Conservation (phyloP, 2,888 invertebrate genomes). For the Trichogramma dendrolimi region DNA sequence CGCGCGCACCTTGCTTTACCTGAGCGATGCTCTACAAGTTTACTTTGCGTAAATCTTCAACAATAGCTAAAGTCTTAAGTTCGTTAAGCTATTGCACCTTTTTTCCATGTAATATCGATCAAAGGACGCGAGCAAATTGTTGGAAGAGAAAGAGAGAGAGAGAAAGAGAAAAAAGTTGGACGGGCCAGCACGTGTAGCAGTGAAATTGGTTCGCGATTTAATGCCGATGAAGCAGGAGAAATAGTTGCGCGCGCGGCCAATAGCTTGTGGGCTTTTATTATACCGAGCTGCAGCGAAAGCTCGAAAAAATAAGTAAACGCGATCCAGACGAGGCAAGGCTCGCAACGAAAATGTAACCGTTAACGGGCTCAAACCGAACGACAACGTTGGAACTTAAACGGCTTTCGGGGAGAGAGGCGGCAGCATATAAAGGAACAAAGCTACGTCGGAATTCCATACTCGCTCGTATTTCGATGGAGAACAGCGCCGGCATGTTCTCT, state of each 20-base stretch:
- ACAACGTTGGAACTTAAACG: constrained; percentile 12
- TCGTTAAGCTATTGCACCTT: constrained; percentile 5
- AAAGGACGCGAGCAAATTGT: background rate
- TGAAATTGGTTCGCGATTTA: too few relatives aligned
- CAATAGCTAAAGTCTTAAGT: constrained; percentile 7
- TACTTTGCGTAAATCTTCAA: constrained; percentile 13
- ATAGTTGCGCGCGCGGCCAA: too few relatives aligned
- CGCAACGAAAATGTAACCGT: constrained; percentile 2
- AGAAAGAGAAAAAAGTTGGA: too few relatives aligned
- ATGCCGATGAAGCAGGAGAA: too few relatives aligned
- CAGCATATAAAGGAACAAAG: background rate
- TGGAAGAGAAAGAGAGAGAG: background rate
- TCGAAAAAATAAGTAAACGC: too few relatives aligned
- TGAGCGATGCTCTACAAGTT: constrained; percentile 3
- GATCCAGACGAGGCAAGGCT: too few relatives aligned
- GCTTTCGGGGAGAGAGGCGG: constrained; percentile 17
- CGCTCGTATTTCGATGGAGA: constrained; percentile 15
- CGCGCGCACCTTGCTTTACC: too few relatives aligned
- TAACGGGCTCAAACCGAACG: constrained; percentile 1
- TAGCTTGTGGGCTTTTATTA: too few relatives aligned
- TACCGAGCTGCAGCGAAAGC: too few relatives aligned
- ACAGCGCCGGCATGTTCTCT: background rate
- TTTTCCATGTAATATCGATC: constrained; percentile 1
- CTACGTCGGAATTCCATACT: constrained; percentile 3
- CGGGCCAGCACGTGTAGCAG: too few relatives aligned